Evolutionary conservation across 1,140 invertebrate genomes (phyloP).

Genomic region (Drosophila novamexicana): DNA sequence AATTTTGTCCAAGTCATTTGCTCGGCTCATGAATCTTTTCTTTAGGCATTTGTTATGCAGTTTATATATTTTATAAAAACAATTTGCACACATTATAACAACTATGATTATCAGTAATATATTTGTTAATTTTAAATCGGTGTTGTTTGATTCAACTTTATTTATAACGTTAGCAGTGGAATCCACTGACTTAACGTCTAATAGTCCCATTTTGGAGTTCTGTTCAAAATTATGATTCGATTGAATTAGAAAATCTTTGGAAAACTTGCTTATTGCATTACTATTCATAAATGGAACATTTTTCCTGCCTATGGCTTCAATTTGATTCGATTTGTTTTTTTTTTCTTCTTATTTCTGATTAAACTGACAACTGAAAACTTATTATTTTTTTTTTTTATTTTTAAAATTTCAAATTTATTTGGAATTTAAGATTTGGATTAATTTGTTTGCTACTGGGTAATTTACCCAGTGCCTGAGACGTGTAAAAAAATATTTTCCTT

Average conservation of each 20-base stretch:
- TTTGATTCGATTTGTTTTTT: not conserved
- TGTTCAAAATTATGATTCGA: not conserved
- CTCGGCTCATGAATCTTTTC: too few species aligned
- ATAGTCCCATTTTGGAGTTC: too few species aligned
- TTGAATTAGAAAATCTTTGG: conserved; percentile 17
- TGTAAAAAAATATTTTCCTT: too few species aligned
- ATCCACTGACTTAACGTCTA: not conserved
- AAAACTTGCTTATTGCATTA: conserved; percentile 9
- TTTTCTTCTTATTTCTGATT: not conserved
- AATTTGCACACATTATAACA: not conserved
- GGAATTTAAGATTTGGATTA: too few species aligned
- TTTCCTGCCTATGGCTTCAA: conserved; percentile 6
- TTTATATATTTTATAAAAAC: conserved; percentile 1
- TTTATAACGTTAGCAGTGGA: too few species aligned
- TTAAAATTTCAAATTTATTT: not conserved
- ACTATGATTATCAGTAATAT: too few species aligned
- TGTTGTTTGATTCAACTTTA: too few species aligned
- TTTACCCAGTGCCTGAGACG: too few species aligned
- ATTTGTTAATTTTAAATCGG: too few species aligned
- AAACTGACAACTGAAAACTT: not conserved
- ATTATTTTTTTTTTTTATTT: not conserved
- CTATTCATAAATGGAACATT: conserved; percentile 7
- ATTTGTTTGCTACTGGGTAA: not conserved
- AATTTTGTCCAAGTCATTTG: too few species aligned
- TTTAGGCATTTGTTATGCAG: not conserved